Evolutionary conservation across 2,113 vertebrate species (phyloP).

Genomic region (Oryzias celebensis): DNA sequence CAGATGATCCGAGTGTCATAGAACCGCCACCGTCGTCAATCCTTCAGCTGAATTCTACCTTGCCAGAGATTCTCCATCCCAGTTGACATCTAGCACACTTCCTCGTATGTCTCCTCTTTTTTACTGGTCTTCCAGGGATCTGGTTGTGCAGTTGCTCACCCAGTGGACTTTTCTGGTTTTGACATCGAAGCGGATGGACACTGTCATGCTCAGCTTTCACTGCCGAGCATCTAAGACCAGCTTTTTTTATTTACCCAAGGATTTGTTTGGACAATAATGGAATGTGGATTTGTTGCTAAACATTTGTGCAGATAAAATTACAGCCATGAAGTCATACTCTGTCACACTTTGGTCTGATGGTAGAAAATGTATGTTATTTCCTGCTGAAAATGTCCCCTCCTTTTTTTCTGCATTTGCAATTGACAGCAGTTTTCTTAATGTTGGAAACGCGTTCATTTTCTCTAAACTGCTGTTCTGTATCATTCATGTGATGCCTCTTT

Average conservation of each 20-base stretch:
- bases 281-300: conserved; percentile 7
- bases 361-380: conserved; percentile 23
- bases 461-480: conserved; percentile 22
- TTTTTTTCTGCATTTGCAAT: conserved; percentile 53
- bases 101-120: conserved; percentile 19
- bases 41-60: conserved; percentile 27
- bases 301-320: conserved; percentile 20
- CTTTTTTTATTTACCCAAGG: conserved; percentile 22
- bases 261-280: conserved; percentile 26
- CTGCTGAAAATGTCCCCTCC: conserved; percentile 20
- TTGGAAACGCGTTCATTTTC: conserved; percentile 10
- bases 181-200: conserved; percentile 18
- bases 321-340: conserved; percentile 30
- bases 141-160: conserved; percentile 21
- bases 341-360: conserved; percentile 21
- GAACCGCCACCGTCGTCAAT: conserved; percentile 43
- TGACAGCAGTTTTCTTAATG: conserved; percentile 40
- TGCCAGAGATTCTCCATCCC: conserved; percentile 38
- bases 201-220: conserved; percentile 22
- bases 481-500: conserved; percentile 29
- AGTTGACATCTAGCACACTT: conserved; percentile 18
- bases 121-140: conserved; percentile 52
- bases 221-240: conserved; percentile 11
- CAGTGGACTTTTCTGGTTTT: conserved; percentile 24
- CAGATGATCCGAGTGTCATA: conserved; percentile 95